These are phyloP conservation scores for Prosopocoilus inquinatus DNA, from an alignment of 2,888 invertebrate genomes.

Conservation along the genomic window DNA sequence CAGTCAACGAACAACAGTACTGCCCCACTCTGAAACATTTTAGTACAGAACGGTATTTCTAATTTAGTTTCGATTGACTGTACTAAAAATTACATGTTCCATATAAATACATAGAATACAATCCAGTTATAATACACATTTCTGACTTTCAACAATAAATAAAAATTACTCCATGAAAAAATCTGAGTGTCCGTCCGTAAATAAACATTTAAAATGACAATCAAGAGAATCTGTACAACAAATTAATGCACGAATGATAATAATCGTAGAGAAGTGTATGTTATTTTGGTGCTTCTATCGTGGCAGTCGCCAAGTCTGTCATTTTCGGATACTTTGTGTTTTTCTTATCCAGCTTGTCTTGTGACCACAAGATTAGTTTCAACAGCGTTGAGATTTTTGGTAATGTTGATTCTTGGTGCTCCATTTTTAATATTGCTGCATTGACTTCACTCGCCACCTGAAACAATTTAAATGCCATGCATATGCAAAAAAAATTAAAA, in stretches of 20 bases:
- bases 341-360: conserved; percentile 91
- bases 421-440: conserved; percentile 93
- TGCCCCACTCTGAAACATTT: no score
- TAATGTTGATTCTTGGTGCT: conserved; percentile 86
- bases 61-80: no score
- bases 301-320: conserved; percentile 85
- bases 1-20: no score
- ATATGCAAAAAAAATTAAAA: no score
- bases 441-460: conserved; percentile 96
- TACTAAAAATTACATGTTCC: no score
- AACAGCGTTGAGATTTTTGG: conserved; percentile 89
- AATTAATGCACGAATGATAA: conserved; percentile 14
- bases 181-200: not conserved
- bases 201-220: not conserved
- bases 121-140: no score
- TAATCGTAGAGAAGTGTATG: conserved; percentile 21
- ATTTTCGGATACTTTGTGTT: conserved; percentile 95
- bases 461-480: conserved; percentile 24
- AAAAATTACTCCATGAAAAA: not conserved
- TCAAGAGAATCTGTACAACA: conserved; percentile 14
- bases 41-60: no score
- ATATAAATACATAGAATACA: no score
- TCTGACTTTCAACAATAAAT: not conserved
- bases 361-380: conserved; percentile 93
- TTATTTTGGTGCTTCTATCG: conserved; percentile 73